Percentiles rank a stretch among this genome's conserved stretches.
Evolutionary conservation across 2,113 vertebrate genomes (phyloP).

Genomic region (Alces alces): DNA sequence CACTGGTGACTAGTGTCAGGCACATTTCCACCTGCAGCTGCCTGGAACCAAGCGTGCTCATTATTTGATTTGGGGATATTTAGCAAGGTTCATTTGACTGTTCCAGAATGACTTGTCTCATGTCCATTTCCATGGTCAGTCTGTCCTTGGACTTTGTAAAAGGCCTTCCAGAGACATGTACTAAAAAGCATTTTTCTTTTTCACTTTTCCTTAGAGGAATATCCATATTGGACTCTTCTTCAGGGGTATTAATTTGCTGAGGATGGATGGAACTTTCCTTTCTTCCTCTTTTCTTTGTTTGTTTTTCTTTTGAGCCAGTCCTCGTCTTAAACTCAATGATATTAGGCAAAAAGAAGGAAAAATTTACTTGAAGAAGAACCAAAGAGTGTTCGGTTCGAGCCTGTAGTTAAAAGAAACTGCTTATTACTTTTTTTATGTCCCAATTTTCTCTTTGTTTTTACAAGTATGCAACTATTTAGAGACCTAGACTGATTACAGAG

Average conservation of each 20-base stretch:
- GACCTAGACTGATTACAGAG: background rate
- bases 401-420: conserved; percentile 7
- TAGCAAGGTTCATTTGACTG: conserved; percentile 13
- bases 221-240: background rate
- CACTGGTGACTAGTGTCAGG: conserved; percentile 29
- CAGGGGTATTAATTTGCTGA: conserved; percentile 22
- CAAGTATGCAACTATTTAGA: background rate
- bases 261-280: conserved; percentile 29
- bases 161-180: conserved; percentile 26
- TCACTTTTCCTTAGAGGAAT: conserved; percentile 31
- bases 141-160: conserved; percentile 21
- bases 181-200: conserved; percentile 30
- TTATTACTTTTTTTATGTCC: background rate
- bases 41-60: background rate
- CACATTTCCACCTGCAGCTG: conserved; percentile 36
- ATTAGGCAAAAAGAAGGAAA: background rate
- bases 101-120: conserved; percentile 36
- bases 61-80: conserved; percentile 49
- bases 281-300: background rate
- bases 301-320: background rate
- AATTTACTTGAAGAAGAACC: background rate
- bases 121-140: background rate
- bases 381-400: conserved; percentile 13
- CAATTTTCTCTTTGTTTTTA: conserved; percentile 26
- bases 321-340: conserved; percentile 39